phyloP scores from a whole-genome alignment of 1,140 invertebrate species.

The Brachionus manjavacas region DNA sequence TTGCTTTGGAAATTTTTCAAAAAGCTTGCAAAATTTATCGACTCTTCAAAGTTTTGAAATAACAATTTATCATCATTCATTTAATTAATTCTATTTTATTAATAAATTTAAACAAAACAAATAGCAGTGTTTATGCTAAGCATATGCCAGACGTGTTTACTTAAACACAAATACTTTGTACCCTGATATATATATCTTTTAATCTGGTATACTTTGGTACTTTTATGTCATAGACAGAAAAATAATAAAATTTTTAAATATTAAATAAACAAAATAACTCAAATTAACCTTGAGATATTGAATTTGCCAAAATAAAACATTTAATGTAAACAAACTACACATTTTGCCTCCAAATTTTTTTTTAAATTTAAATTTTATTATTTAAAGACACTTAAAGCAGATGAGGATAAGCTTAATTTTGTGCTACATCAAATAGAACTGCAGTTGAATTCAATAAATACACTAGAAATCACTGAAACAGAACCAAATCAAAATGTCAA shows the following conservation, averaged over 20 bases:
- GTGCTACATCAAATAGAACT: background rate
- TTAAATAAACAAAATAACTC: too few relatives aligned
- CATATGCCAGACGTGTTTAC: background rate
- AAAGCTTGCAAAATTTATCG: too few relatives aligned
- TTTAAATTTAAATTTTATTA: background rate
- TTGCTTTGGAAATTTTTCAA: background rate
- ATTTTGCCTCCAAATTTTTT: background rate
- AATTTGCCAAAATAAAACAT: too few relatives aligned
- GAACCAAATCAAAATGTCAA: background rate
- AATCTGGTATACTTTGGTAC: too few relatives aligned
- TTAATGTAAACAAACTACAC: too few relatives aligned
- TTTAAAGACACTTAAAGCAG: slow-evolving; percentile 4
- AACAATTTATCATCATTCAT: too few relatives aligned
- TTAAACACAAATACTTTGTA: background rate
- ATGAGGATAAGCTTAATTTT: slow-evolving; percentile 32
- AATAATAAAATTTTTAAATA: too few relatives aligned
- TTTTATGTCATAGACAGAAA: too few relatives aligned
- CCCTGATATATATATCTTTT: too few relatives aligned
- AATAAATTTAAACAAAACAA: background rate
- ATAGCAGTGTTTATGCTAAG: background rate
- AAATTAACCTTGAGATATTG: too few relatives aligned
- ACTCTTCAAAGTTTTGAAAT: too few relatives aligned
- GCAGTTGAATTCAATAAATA: background rate
- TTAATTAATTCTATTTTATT: background rate
- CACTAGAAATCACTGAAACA: background rate